Percentiles rank a stretch among this genome's conserved stretches.
Evolutionary conservation across 2,797 vertebrate genomes (phyloP).

Genomic region (Myotis findleyi): DNA sequence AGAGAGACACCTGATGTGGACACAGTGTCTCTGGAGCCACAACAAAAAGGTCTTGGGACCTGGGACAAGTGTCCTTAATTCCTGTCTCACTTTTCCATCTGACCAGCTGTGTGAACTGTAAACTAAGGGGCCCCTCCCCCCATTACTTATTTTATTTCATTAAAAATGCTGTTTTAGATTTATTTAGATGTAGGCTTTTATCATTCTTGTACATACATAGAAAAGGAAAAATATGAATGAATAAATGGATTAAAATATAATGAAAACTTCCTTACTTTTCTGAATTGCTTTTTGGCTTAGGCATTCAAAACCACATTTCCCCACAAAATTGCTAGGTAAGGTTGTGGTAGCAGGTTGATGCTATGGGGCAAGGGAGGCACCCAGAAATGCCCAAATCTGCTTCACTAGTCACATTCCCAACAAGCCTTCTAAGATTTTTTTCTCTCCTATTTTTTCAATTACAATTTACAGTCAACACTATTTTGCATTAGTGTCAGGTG

Average conservation of each 20-base stretch:
- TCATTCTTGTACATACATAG: neutral
- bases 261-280: neutral
- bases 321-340: neutral
- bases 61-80: neutral
- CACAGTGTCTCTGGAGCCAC: neutral
- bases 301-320: neutral
- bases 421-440: neutral
- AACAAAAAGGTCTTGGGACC: neutral
- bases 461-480: neutral
- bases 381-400: neutral
- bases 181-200: neutral
- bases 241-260: neutral
- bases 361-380: neutral
- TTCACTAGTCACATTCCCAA: neutral
- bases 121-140: neutral
- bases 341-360: neutral
- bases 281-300: neutral
- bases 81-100: neutral
- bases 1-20: neutral
- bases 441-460: neutral
- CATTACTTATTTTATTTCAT: neutral
- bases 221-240: slow-evolving; percentile 26
- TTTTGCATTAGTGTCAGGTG: neutral
- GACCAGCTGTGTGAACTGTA: neutral
- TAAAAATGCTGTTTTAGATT: slow-evolving; percentile 1